Evolutionary conservation across 2,113 vertebrate genomes (phyloP).

Genomic region (Sakesphorus luctuosus): DNA sequence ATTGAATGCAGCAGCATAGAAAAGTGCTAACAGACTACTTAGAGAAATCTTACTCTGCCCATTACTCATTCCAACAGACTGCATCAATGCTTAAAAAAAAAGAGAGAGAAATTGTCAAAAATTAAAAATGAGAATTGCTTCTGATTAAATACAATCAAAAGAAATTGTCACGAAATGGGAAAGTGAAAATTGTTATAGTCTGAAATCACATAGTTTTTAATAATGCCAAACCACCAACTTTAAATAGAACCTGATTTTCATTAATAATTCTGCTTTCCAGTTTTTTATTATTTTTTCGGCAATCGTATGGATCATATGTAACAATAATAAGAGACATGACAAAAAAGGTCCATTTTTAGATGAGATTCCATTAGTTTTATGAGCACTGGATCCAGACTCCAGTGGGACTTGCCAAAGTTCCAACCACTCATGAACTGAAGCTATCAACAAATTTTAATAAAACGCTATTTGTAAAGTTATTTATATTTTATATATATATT

Average conservation of each 20-base stretch:
- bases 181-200: constrained; percentile 35
- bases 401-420: constrained; percentile 57
- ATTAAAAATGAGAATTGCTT: constrained; percentile 34
- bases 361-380: constrained; percentile 55
- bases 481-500: neutral
- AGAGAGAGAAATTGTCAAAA: neutral
- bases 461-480: constrained; percentile 55
- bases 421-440: constrained; percentile 70
- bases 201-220: constrained; percentile 46
- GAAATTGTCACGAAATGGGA: constrained; percentile 20
- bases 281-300: constrained; percentile 37
- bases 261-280: constrained; percentile 40
- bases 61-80: neutral
- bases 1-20: neutral
- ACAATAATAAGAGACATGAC: constrained; percentile 6
- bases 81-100: neutral
- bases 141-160: constrained; percentile 56
- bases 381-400: constrained; percentile 52
- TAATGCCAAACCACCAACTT: constrained; percentile 52
- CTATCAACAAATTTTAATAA: constrained; percentile 68
- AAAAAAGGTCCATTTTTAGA: constrained; percentile 37
- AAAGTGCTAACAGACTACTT: neutral
- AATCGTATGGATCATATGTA: constrained; percentile 2
- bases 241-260: constrained; percentile 57
- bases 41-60: neutral